phyloP scores from a whole-genome alignment of 1,140 invertebrate genomes.

The Polypedilum pembai region DNA sequence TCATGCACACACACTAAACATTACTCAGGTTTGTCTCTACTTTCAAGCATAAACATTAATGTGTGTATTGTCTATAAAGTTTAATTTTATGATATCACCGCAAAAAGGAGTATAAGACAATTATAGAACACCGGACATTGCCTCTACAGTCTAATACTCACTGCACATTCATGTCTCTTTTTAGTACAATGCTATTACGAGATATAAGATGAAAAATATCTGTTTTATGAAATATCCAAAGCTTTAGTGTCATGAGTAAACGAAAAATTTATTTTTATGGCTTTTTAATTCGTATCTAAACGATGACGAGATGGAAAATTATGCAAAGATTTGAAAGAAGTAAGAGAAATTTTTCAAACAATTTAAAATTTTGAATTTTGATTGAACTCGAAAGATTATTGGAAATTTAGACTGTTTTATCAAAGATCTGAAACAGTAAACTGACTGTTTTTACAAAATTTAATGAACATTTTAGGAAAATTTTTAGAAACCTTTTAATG shows the following conservation, averaged over 20 bases:
- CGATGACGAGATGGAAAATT: neutral
- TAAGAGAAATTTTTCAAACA: no score
- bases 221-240: neutral
- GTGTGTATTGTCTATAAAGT: conserved; percentile 7
- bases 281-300: conserved; percentile 24
- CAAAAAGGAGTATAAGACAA: conserved; percentile 15
- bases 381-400: no score
- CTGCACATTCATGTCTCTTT: neutral
- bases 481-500: no score
- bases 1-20: neutral
- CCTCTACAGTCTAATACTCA: neutral
- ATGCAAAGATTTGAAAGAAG: neutral
- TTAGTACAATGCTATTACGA: neutral
- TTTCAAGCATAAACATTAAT: neutral
- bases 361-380: no score
- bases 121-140: neutral
- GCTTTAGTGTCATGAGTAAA: neutral
- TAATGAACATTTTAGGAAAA: no score
- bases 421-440: no score
- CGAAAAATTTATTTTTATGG: conserved; percentile 21
- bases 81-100: neutral
- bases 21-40: neutral
- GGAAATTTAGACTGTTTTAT: no score
- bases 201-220: neutral
- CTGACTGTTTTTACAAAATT: no score